Evolutionary conservation across 2,797 vertebrate species (phyloP).

Genomic region (Cossypha heuglini): DNA sequence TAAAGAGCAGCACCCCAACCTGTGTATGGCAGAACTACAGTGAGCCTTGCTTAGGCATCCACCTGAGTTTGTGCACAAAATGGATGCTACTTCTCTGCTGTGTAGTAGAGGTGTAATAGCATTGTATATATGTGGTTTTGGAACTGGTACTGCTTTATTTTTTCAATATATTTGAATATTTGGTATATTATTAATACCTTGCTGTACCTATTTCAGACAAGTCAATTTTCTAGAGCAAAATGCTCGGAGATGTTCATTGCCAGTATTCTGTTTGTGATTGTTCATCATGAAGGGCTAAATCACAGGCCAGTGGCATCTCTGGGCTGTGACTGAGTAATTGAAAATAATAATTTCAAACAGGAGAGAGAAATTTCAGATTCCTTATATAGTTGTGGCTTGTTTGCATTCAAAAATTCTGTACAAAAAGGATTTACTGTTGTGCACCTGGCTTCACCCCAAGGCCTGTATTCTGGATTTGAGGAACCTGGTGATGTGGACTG

Average conservation of each 20-base stretch:
- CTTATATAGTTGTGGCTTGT: neutral
- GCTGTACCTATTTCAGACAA: neutral
- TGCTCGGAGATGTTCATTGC: neutral
- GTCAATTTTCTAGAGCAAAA: neutral
- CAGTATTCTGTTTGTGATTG: neutral
- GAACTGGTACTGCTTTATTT: neutral
- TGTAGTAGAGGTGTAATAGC: neutral
- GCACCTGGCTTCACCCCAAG: neutral
- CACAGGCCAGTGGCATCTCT: accelerated
- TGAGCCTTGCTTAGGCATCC: neutral
- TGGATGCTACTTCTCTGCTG: neutral
- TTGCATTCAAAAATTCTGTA: neutral
- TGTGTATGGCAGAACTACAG: neutral
- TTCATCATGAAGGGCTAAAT: neutral
- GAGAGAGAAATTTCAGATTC: neutral
- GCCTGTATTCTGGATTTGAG: neutral
- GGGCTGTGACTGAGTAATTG: neutral
- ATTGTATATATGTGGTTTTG: neutral
- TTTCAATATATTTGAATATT: neutral
- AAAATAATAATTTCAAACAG: neutral
- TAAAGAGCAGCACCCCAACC: neutral
- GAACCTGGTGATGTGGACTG: neutral
- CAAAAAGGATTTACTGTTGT: neutral
- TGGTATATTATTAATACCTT: neutral
- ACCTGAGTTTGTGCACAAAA: neutral